Percentiles rank a stretch among this genome's conserved stretches.
phyloP scores from a whole-genome alignment of 2,888 invertebrate species.

The Lymantria dispar region DNA sequence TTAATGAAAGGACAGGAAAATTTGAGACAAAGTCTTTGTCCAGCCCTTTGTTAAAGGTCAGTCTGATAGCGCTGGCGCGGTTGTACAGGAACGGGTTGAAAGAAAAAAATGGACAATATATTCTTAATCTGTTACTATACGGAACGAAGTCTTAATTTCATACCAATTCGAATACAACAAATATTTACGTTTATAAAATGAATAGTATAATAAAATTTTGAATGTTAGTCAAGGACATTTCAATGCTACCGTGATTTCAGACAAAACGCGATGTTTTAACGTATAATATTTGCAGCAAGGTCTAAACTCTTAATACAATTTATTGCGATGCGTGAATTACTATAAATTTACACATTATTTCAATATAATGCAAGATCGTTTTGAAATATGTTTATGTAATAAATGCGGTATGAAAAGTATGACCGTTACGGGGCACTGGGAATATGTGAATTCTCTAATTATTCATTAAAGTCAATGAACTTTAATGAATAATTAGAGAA shows the following conservation, averaged over 20 bases:
- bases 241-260: conserved; percentile 1
- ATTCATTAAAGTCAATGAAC: not conserved
- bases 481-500: not conserved
- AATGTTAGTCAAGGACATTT: not conserved
- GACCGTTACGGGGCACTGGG: too few species aligned
- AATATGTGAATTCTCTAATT: not conserved
- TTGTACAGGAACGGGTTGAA: too few species aligned
- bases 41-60: too few species aligned
- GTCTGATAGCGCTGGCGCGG: too few species aligned
- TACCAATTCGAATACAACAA: not conserved
- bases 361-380: conserved; percentile 5
- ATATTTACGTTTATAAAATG: not conserved
- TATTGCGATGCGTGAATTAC: conserved; percentile 2
- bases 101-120: too few species aligned
- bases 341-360: conserved; percentile 3
- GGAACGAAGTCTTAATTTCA: too few species aligned
- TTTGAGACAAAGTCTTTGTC: too few species aligned
- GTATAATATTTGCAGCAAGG: conserved; percentile 7
- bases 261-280: conserved; percentile 2
- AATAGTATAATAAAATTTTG: not conserved
- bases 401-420: not conserved
- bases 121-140: too few species aligned
- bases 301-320: not conserved
- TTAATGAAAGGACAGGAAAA: too few species aligned
- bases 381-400: conserved; percentile 1